Evolutionary conservation across 92 coral and sea anemone species (phyloP), one percentile per base, ranked within the genome.

Genomic region (Hydrozoanthus gracilis): DNA sequence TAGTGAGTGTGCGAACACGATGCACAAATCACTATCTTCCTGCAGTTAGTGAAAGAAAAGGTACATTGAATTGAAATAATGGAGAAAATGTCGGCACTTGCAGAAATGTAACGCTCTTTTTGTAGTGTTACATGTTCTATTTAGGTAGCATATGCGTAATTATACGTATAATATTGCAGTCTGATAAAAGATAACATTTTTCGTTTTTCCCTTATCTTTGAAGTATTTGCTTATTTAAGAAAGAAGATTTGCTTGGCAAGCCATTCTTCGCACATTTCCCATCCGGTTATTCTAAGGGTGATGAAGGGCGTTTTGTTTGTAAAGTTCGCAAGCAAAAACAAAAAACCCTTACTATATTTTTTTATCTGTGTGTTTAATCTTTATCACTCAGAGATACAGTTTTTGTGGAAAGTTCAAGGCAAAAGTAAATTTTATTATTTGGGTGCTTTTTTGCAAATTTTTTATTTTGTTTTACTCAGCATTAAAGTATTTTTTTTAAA

Each of bases 351-450:
- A 14, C 46, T 64, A 49, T 10, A 48, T 49, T 64, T 46, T 48
- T 80, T 80, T 80, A 80, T 80, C 85, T 80, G 73, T 48, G 46
- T 64, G 73, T 80, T 64, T 80, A 64, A 80, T 80, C 85, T 80
- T 80, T 65, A 80, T 79, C 47, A 60, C 73, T 80, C 72, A 64
- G 52, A 65, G 85, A 65, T 64, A 47, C 60, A 64, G 16, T 62
- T 14, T 18, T 58, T 45, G 27, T 78, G 18, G 83, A 78, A 79
- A 6, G 46, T 78, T 45, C 47, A 78, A 61, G 65, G 8, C 16
- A 78, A 46, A 44, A 39, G 17, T 44, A 16, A 54, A 0, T 44
- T 16, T 45, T 60, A 46, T n/a, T 8, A 46, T 2, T 9, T 44
- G 4, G 4, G 47, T 16, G n/a, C 73, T 46, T 64, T 48, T 62